phyloP scores from a whole-genome alignment of 2,888 invertebrate genomes.

The Odontomyia ornata region DNA sequence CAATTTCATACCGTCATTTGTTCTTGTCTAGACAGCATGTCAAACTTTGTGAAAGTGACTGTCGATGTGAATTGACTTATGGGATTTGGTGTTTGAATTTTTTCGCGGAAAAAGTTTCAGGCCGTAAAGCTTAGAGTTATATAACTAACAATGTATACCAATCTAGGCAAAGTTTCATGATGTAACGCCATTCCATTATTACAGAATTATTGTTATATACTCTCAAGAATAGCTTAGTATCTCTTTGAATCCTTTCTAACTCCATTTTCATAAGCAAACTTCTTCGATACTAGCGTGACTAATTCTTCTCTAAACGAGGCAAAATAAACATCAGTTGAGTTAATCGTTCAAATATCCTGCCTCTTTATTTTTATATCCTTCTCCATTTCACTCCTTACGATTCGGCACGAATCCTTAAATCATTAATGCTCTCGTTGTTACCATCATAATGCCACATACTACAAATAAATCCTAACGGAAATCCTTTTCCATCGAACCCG shows the following conservation, averaged over 20 bases:
- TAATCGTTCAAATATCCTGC: background rate
- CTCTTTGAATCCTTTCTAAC: too few species aligned
- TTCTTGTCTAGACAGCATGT: conserved; percentile 1
- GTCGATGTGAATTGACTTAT: background rate
- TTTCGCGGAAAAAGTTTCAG: too few species aligned
- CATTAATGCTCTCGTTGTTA: conserved; percentile 11
- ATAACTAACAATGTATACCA: too few species aligned
- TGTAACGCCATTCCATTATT: too few species aligned
- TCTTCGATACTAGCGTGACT: too few species aligned
- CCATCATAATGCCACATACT: conserved; percentile 17
- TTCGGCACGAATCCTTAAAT: background rate
- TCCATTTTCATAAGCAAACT: too few species aligned
- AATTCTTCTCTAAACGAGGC: too few species aligned
- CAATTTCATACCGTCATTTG: background rate
- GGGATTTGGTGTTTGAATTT: background rate
- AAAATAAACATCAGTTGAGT: background rate
- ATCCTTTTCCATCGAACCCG: conserved; percentile 32
- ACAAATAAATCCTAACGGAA: conserved; percentile 26
- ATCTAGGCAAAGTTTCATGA: too few species aligned
- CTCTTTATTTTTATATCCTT: background rate
- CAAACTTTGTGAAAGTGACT: background rate
- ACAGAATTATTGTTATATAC: too few species aligned
- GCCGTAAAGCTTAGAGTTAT: too few species aligned
- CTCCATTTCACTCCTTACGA: background rate
- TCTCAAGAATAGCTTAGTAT: too few species aligned